Evolutionary conservation across 1,140 invertebrate genomes (phyloP), one percentile per base, ranked within the genome.

Genomic region (Aphaenogaster rudis): DNA sequence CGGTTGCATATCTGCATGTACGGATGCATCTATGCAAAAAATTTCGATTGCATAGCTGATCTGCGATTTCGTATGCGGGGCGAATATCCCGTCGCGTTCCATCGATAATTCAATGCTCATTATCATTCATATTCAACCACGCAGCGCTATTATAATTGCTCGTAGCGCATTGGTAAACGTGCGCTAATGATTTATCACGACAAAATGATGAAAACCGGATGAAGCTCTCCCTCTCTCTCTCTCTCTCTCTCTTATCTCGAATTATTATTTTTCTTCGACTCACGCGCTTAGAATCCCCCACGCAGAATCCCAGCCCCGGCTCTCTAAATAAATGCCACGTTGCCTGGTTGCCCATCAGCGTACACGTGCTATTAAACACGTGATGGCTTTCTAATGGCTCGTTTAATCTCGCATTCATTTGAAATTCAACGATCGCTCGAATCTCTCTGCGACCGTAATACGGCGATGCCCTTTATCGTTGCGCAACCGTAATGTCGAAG

Each of bases 111-210:
- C 88, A 85, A 86, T 61, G 86, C 59, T 88, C 79, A 88, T 91
- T 92, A 88, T 90, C 86, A 92, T 89, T 92, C 86, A 88, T 90
- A 91, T 88, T 92, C 80, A 79, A 59, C 36, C 67, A 66, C 61
- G 82, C 74, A 63, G 84, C 45, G 89, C 77, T 77, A 80, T 87
- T 88, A 87, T 91, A 81, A 82, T 76, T 28, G 42, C 39, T 74
- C 21, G 36, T 59, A 45, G 28, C 66, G 36, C 39, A 11, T 9
- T 17, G 42, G 36, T 52, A 52, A 52, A 67, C 61, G 61, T 39
- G 45, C 45, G 63, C 57, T 52, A 52, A 36, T 33, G 78, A 67
- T 67, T 80, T 66, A 69, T 52, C 59, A 17, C 28, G 42, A 33
- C 28, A 33, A 63, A 78, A 28, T 45, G 64, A 67, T 45, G 63